Base-by-base conservation (phyloP, 2,888 invertebrate genomes). In the Drosophila cognata region DNA sequence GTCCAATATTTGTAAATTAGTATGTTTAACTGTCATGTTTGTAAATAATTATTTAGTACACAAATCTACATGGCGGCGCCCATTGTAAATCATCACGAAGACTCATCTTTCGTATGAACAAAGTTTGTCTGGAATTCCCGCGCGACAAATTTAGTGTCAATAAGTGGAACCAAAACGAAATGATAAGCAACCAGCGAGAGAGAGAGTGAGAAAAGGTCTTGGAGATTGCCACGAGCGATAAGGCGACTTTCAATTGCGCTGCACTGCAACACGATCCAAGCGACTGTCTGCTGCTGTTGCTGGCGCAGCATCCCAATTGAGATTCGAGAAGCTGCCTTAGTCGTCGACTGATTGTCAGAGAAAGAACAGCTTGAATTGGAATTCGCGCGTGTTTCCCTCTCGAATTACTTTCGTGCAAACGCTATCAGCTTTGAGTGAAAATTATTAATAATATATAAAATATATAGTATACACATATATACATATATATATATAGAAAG, bases 321-420 rank as follows among this genome's bases (percentile, higher is more conserved):
- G 66, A 61, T 91, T 88, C 46, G 80, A 82, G 50, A 46, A 65
- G 72, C 77, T 77, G 81, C 66, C 63, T 82, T 82, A 77, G 88
- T 92, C 78, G 89, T 89, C 87, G 79, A 80, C 82, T 77, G 71
- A 81, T 84, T 71, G 64, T 77, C 77, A 66, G 61, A 71, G 76
- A 61, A 46, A 67, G 29, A 64, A 69, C 64, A 77, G 73, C 71
- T 57, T 10, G 56, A 71, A 55, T 66, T 36, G 13, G 61, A 80
- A 77, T 61, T 58, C 58, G 38, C 38, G 53, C 36, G 51, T 25
- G 13, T 33, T 18, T 33, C 52, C 38, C n/a, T 16, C 50, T 65
- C 41, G 52, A 38, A 56, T 65, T 50, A 59, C 33, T 71, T 75
- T 56, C 66, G 66, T 43, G 5, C 29, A 35, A 62, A 50, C 51